Base-by-base conservation (phyloP, 2,113 vertebrate species). In the Boleophthalmus pectinirostris region DNA sequence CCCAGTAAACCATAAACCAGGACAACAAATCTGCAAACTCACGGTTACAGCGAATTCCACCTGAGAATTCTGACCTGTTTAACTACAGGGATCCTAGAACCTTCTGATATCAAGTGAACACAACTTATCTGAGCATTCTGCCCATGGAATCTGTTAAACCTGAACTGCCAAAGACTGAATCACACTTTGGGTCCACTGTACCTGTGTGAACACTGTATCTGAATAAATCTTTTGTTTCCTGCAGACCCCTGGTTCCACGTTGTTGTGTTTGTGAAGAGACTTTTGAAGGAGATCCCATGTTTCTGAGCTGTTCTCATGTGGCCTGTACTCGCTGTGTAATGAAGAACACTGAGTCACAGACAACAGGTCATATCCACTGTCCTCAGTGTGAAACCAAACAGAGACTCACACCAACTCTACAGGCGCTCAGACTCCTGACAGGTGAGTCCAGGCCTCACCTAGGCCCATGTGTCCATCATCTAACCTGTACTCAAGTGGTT, bases 281-380 rank as follows among this genome's bases (percentile, higher is more conserved):
- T 0, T 51, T 4, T 68, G 21, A 69, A 0, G 49, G 43, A 16
- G 35, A 77, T 38, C 78, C 20, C 18, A 43, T 77, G 11, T 15
- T 16, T 2, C 45, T 66, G 0, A 1, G 0, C 8, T 86, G 84
- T 81, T 81, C 78, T 69, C 81, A 81, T 49, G 35, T 15, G 14
- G 61, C n/a, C 2, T 83, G 81, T 68, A 66, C 0, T 73, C 47
- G 45, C 13, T 85, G 84, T 29, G 0, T 23, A 2, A 16, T 0
- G 9, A 68, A 58, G 14, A 23, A 15, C 56, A 25, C 56, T 14
- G 23, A 58, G 0, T 25, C 21, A 49, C 46, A 38, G 14, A 64
- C 47, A 66, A 10, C 68, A 72, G 20, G 0, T 43, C 12, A 29
- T 1, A 1, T 33, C 21, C 0, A 20, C 24, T 79, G 84, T 9